phyloP scores from a whole-genome alignment of 2,888 invertebrate genomes.

The Neoaliturus tenellus region DNA sequence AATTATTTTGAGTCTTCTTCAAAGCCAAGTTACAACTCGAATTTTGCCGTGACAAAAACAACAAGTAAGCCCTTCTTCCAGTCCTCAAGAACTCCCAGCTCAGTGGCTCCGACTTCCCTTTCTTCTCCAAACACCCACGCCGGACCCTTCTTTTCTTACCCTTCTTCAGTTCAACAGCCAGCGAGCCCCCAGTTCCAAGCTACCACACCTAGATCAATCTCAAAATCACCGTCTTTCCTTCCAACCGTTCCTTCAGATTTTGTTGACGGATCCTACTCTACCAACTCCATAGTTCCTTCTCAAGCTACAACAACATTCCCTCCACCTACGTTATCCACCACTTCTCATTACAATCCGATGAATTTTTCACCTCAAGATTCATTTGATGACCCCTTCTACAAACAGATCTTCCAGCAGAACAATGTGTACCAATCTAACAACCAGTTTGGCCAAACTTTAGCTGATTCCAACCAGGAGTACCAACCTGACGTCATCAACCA shows the following conservation, averaged over 20 bases:
- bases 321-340: conserved; percentile 60
- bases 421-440: conserved; percentile 14
- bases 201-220: conserved; percentile 40
- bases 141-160: conserved; percentile 56
- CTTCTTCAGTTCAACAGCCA: conserved; percentile 46
- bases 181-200: conserved; percentile 3
- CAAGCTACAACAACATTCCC: conserved; percentile 43
- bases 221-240: conserved; percentile 59
- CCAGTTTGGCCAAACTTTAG: conserved; percentile 38
- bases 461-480: conserved; percentile 49
- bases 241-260: conserved; percentile 57
- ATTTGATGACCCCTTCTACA: conserved; percentile 29
- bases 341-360: conserved; percentile 23
- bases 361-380: conserved; percentile 15
- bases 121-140: conserved; percentile 60
- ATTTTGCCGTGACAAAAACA: conserved; percentile 69
- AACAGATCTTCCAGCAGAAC: conserved; percentile 42
- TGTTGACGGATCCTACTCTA: conserved; percentile 54
- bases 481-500: conserved; percentile 42
- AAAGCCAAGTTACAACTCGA: conserved; percentile 66
- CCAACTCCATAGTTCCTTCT: conserved; percentile 52
- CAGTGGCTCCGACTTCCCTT: conserved; percentile 42
- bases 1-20: conserved; percentile 47
- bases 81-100: conserved; percentile 66
- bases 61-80: conserved; percentile 62